Percentiles rank a stretch among this genome's conserved stretches.
These are phyloP conservation scores for Poicephalus meyeri DNA, from an alignment of 2,113 vertebrate species.

Conservation along the genomic window DNA sequence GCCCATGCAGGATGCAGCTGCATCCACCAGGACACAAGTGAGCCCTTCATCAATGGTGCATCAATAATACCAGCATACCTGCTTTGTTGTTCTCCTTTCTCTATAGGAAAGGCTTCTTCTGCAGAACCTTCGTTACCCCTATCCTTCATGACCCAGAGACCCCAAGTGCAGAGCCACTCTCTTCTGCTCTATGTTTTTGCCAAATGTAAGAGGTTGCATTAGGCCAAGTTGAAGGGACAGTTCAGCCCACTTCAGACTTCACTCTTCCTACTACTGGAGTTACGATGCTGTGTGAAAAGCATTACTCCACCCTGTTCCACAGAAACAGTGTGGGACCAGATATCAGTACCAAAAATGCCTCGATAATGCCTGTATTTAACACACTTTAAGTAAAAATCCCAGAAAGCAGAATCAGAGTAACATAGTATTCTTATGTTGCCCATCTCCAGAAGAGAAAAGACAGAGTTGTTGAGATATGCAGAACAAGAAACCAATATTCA, in stretches of 20 bases:
- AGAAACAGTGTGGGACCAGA: background rate
- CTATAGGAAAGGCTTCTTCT: background rate
- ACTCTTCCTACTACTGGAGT: background rate
- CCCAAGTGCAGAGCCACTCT: background rate
- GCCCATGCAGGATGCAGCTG: fast-evolving
- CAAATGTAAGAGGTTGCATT: background rate
- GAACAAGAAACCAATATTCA: background rate
- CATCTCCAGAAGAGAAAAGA: background rate
- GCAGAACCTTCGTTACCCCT: background rate
- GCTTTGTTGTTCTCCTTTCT: background rate
- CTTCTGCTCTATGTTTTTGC: background rate
- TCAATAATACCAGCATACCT: background rate
- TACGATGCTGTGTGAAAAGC: background rate
- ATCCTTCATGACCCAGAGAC: background rate
- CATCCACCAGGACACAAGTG: background rate
- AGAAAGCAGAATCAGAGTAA: background rate
- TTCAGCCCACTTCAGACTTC: background rate
- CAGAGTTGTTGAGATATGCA: background rate
- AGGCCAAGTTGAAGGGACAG: background rate
- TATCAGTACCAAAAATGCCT: background rate
- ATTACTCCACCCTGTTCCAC: no score
- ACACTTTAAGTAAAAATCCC: fast-evolving
- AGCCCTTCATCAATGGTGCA: background rate
- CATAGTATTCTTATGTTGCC: background rate
- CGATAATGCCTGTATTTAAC: background rate